Evolutionary conservation across 1,140 invertebrate species (phyloP).

Genomic region (Odontomachus brunneus): DNA sequence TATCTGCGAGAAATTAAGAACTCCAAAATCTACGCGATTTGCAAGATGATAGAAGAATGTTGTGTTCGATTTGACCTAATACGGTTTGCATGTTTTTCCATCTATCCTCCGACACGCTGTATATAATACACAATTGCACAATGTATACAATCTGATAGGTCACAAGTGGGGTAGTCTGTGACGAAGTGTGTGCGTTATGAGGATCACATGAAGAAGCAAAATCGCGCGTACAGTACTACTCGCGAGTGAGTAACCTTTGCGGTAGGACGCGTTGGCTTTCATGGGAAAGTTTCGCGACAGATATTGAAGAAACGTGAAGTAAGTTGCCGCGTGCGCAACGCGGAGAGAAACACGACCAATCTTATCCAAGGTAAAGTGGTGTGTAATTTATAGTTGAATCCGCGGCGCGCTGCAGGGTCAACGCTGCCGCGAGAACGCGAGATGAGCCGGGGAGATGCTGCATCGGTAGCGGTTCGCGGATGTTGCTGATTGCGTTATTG

Average conservation of each 20-base stretch:
- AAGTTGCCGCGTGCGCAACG: slow-evolving; percentile 11
- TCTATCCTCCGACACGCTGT: too few species aligned
- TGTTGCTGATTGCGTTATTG: slow-evolving; percentile 59
- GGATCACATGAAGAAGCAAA: slow-evolving; percentile 16
- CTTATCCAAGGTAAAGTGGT: slow-evolving; percentile 64
- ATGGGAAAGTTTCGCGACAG: slow-evolving; percentile 66
- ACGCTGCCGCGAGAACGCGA: slow-evolving; percentile 15
- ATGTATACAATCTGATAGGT: slow-evolving; percentile 34
- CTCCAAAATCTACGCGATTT: too few species aligned
- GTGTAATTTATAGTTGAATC: slow-evolving; percentile 76
- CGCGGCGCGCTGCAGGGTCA: slow-evolving; percentile 68
- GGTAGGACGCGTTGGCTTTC: slow-evolving; percentile 21
- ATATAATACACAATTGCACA: slow-evolving; percentile 3
- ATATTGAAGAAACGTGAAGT: slow-evolving; percentile 44
- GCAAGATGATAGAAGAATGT: too few species aligned
- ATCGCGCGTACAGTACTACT: background rate
- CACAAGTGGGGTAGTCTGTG: slow-evolving; percentile 20
- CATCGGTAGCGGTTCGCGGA: slow-evolving; percentile 48
- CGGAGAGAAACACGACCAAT: slow-evolving; percentile 47
- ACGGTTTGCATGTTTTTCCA: too few species aligned
- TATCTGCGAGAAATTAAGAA: too few species aligned
- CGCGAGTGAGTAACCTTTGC: slow-evolving; percentile 4
- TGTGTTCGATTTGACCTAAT: too few species aligned
- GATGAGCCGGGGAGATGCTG: slow-evolving; percentile 1
- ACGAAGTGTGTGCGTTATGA: slow-evolving; percentile 59